Evolutionary conservation across 53 echinoderm and acorn worm species (phyloP).

Genomic region (Patiria pectinifera): DNA sequence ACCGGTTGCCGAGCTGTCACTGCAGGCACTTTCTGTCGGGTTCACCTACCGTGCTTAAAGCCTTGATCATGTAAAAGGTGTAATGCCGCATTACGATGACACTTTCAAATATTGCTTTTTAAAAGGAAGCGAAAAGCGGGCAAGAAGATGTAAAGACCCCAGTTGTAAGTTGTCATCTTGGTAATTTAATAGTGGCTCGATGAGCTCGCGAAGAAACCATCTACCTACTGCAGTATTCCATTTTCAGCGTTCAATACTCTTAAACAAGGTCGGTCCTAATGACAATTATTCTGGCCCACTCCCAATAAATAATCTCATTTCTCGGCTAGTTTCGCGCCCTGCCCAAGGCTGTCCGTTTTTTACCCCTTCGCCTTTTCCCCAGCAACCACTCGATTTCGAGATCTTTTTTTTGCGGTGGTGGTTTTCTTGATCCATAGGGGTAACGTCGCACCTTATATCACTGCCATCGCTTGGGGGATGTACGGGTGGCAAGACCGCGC

Average conservation of each 20-base stretch:
- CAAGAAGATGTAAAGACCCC: neutral
- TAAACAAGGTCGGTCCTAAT: constrained; percentile 61
- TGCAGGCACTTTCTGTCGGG: neutral
- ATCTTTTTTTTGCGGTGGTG: neutral
- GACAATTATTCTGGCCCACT: constrained; percentile 63
- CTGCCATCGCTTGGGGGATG: neutral
- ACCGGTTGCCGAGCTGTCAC: neutral
- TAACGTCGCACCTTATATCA: constrained; percentile 30
- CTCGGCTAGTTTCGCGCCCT: constrained; percentile 46
- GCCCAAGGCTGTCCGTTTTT: constrained; percentile 45
- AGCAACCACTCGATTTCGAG: constrained; percentile 13
- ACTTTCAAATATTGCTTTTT: neutral
- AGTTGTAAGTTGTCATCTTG: constrained; percentile 4
- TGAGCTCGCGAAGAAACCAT: constrained; percentile 29
- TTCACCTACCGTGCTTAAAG: neutral
- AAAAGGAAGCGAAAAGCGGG: neutral
- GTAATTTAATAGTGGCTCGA: constrained; percentile 51
- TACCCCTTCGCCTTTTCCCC: neutral
- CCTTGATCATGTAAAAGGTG: neutral
- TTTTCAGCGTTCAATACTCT: constrained; percentile 63
- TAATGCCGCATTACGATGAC: neutral
- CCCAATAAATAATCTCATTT: constrained; percentile 61
- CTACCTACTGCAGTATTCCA: neutral
- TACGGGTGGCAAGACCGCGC: constrained; percentile 34
- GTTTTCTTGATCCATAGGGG: constrained; percentile 18